Evolutionary conservation across 2,797 vertebrate genomes (phyloP).

Genomic region (Acropternis orthonyx): DNA sequence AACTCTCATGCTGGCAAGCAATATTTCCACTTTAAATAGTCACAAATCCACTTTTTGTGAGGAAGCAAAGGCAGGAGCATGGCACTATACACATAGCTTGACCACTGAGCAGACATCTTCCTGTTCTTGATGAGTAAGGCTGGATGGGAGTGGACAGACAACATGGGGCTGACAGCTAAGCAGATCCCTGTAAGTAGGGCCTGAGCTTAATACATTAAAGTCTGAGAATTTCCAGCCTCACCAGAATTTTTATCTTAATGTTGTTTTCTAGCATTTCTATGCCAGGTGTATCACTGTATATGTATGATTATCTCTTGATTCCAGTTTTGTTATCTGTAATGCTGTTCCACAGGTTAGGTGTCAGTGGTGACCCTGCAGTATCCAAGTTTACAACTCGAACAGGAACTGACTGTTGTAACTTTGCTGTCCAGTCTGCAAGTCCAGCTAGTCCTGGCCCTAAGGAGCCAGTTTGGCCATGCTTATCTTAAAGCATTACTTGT

Average conservation of each 20-base stretch:
- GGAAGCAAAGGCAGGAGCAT: background rate
- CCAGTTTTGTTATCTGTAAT: background rate
- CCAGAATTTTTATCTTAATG: background rate
- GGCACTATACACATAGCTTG: background rate
- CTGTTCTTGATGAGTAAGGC: background rate
- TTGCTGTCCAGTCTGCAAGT: background rate
- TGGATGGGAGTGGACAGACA: background rate
- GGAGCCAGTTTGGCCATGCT: background rate
- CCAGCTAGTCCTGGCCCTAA: background rate
- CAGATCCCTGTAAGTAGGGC: background rate
- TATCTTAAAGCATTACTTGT: background rate
- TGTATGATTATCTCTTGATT: background rate
- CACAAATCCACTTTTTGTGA: background rate
- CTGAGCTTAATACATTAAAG: background rate
- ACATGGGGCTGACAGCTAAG: background rate
- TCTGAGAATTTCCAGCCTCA: background rate
- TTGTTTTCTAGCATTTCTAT: background rate
- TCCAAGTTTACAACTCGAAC: background rate
- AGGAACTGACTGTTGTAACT: background rate
- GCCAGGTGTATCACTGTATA: rapidly evolving
- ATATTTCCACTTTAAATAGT: background rate
- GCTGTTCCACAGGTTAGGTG: background rate
- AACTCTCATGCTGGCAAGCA: background rate
- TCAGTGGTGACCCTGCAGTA: background rate
- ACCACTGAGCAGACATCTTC: background rate